Evolutionary conservation across 2,797 vertebrate species (phyloP).

Genomic region (Pterois miles): DNA sequence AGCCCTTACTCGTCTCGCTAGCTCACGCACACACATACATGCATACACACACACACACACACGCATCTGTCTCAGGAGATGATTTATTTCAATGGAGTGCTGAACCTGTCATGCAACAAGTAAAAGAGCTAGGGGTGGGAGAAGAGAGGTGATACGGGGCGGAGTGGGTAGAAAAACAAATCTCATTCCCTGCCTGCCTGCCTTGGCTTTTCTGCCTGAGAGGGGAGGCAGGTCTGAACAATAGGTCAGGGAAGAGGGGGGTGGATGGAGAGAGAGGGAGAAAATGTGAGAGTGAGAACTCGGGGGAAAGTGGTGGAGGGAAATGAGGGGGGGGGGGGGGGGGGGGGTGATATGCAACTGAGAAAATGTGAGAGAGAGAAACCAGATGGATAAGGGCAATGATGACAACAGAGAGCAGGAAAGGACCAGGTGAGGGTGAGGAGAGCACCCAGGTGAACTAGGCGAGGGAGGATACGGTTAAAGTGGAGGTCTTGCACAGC

Average conservation of each 20-base stretch:
- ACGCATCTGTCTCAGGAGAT: conserved; percentile 43
- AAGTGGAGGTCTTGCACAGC: conserved; percentile 6
- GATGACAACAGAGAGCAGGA: conserved; percentile 21
- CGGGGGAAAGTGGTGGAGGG: neutral
- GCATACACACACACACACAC: neutral
- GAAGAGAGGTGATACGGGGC: conserved; percentile 55
- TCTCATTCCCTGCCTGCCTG: conserved; percentile 63
- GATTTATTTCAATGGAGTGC: conserved; percentile 72
- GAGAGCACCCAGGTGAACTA: conserved; percentile 13
- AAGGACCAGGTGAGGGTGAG: neutral
- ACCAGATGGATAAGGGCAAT: conserved; percentile 4
- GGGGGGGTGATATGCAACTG: conserved; percentile 7
- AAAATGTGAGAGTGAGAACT: conserved; percentile 21
- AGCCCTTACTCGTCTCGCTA: conserved; percentile 51
- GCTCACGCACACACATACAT: neutral
- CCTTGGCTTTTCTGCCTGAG: conserved; percentile 50
- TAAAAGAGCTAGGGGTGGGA: conserved; percentile 63
- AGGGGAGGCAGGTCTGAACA: conserved; percentile 44
- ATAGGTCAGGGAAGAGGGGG: conserved; percentile 17
- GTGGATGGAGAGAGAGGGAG: conserved; percentile 4
- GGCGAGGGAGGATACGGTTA: neutral
- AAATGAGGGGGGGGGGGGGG: neutral
- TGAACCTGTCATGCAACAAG: conserved; percentile 74
- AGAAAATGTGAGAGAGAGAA: conserved; percentile 10
- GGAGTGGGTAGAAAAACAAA: conserved; percentile 71